Conservation (phyloP, 35 echinoderm and acorn worm species). For the Amphiura filiformis region DNA sequence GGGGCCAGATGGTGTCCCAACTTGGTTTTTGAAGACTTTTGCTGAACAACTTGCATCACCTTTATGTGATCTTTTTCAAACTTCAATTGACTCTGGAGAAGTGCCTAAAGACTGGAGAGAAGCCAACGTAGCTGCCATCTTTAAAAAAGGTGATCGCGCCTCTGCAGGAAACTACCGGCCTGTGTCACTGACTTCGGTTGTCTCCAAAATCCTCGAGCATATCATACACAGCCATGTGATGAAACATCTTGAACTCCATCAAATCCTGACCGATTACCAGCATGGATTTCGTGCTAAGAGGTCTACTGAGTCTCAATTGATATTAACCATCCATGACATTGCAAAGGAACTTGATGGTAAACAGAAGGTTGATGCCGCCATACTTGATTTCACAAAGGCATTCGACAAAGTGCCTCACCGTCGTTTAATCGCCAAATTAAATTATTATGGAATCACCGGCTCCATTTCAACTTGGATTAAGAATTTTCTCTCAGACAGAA, state of each 20-base stretch:
- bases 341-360: neutral
- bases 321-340: constrained; percentile 41
- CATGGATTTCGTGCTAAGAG: constrained; percentile 40
- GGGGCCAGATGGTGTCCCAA: constrained; percentile 37
- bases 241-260: constrained; percentile 34
- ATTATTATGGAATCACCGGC: constrained; percentile 36
- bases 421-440: constrained; percentile 16
- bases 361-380: neutral
- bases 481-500: constrained; percentile 29
- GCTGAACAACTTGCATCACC: constrained; percentile 26
- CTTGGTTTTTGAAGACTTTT: constrained; percentile 24
- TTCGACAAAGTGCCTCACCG: constrained; percentile 50
- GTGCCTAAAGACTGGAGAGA: constrained; percentile 37
- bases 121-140: constrained; percentile 41
- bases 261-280: constrained; percentile 24
- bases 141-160: constrained; percentile 19
- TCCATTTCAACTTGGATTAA: constrained; percentile 22
- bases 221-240: constrained; percentile 45
- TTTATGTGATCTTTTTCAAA: constrained; percentile 46
- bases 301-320: constrained; percentile 20
- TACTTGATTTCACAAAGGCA: constrained; percentile 49
- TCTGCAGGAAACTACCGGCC: constrained; percentile 41
- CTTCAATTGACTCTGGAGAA: constrained; percentile 32
- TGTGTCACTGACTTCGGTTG: constrained; percentile 42
- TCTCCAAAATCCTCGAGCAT: constrained; percentile 40